These are phyloP conservation scores for Diplodus puntazzo DNA, from an alignment of 2,797 vertebrate species.

Conservation along the genomic window DNA sequence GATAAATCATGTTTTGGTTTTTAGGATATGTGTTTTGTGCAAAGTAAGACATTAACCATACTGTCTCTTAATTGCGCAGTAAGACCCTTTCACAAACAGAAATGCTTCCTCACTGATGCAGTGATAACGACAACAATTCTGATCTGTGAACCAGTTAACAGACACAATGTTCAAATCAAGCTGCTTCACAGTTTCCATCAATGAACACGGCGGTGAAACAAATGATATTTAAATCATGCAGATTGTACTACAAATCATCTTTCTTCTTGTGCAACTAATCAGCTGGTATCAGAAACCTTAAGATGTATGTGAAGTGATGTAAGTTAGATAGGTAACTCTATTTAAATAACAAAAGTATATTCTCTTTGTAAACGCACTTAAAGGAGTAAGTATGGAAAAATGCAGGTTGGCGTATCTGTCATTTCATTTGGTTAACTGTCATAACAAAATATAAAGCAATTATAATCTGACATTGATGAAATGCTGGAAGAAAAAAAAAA, in stretches of 20 bases:
- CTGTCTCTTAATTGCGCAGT: conserved; percentile 35
- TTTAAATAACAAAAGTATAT: conserved; percentile 62
- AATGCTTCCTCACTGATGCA: conserved; percentile 70
- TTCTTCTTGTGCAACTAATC: conserved; percentile 2
- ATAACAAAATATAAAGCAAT: conserved; percentile 40
- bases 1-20: conserved; percentile 33
- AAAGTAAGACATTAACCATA: conserved; percentile 26
- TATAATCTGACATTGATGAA: conserved; percentile 23
- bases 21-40: conserved; percentile 28
- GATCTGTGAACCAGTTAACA: conserved; percentile 47
- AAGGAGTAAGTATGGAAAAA: conserved; percentile 27
- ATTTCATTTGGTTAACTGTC: conserved; percentile 31
- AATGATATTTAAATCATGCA: background rate
- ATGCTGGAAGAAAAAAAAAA: conserved; percentile 11
- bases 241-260: background rate
- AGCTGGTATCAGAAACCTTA: conserved; percentile 9
- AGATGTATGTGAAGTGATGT: background rate
- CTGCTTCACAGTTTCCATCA: conserved; percentile 30
- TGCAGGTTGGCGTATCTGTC: conserved; percentile 11
- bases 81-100: conserved; percentile 41
- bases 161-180: conserved; percentile 32
- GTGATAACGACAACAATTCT: conserved; percentile 57
- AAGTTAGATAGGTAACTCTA: conserved; percentile 7
- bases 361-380: conserved; percentile 62
- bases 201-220: conserved; percentile 1